Percentiles rank a stretch among this genome's conserved stretches.
Evolutionary conservation across 2,888 invertebrate genomes (phyloP).

Genomic region (Nemapogon koenigi): DNA sequence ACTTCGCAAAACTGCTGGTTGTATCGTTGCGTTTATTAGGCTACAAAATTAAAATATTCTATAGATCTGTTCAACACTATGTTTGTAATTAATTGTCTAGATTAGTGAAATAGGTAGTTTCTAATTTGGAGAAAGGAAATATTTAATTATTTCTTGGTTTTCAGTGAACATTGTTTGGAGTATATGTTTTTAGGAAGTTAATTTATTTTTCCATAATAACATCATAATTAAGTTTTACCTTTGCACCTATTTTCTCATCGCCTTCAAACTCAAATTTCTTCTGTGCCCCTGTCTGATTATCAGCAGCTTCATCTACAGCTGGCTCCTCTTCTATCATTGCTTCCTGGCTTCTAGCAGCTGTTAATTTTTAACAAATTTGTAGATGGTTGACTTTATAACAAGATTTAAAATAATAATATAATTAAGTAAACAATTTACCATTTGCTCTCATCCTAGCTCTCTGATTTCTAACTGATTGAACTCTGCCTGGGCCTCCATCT

Average conservation of each 20-base stretch:
- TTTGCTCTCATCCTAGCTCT: slow-evolving; percentile 70
- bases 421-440: slow-evolving; percentile 29
- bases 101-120: no score
- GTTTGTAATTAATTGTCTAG: no score
- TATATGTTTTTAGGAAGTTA: no score
- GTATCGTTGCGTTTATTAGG: no score
- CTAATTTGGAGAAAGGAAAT: no score
- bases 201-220: background rate
- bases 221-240: slow-evolving; percentile 40
- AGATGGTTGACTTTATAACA: slow-evolving; percentile 9
- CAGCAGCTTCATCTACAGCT: slow-evolving; percentile 57
- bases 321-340: slow-evolving; percentile 53
- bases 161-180: no score
- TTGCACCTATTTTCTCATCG: slow-evolving; percentile 89
- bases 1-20: no score
- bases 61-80: no score
- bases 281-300: slow-evolving; percentile 40
- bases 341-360: slow-evolving; percentile 51
- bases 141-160: no score
- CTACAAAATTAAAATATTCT: no score
- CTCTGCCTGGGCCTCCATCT: slow-evolving; percentile 70
- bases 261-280: slow-evolving; percentile 45
- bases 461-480: slow-evolving; percentile 76
- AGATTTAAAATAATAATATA: slow-evolving; percentile 8
- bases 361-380: slow-evolving; percentile 2